Conservation (phyloP, 2,113 vertebrate species). For the Dasyurus viverrinus region DNA sequence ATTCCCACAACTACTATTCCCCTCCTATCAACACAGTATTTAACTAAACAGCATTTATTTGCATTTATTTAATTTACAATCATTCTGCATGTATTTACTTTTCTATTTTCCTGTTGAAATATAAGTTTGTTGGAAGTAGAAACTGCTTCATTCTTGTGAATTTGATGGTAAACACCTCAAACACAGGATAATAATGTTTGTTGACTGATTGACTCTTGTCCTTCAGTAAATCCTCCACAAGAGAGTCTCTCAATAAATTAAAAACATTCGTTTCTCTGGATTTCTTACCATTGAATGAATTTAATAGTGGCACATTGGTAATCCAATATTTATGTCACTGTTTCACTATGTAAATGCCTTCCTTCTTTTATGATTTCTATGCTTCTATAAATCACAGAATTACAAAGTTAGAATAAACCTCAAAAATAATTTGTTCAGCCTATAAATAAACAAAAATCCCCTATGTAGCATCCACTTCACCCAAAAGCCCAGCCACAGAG, state of each 20-base stretch:
- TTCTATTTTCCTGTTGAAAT: not conserved
- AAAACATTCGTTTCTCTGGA: not conserved
- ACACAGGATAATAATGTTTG: not conserved
- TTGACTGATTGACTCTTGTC: not conserved
- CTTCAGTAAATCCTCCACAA: not conserved
- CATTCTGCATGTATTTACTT: not conserved
- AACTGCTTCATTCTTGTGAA: not conserved
- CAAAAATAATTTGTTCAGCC: not conserved
- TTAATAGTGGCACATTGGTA: not conserved
- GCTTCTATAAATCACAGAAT: not conserved
- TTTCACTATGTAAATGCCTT: not conserved
- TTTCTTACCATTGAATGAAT: not conserved
- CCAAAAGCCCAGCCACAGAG: no score
- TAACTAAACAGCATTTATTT: not conserved
- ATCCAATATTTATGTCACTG: not conserved
- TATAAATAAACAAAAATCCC: not conserved
- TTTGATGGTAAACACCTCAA: not conserved
- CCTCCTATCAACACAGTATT: not conserved
- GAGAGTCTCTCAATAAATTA: not conserved
- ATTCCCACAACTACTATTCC: not conserved
- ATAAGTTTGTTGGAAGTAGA: not conserved
- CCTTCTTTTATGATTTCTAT: not conserved
- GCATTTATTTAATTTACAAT: not conserved
- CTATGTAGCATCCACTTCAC: not conserved
- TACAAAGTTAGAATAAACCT: not conserved